Percentiles rank a stretch among this genome's conserved stretches.
Evolutionary conservation across 2,888 invertebrate genomes (phyloP).

Genomic region (Rhagium mordax): DNA sequence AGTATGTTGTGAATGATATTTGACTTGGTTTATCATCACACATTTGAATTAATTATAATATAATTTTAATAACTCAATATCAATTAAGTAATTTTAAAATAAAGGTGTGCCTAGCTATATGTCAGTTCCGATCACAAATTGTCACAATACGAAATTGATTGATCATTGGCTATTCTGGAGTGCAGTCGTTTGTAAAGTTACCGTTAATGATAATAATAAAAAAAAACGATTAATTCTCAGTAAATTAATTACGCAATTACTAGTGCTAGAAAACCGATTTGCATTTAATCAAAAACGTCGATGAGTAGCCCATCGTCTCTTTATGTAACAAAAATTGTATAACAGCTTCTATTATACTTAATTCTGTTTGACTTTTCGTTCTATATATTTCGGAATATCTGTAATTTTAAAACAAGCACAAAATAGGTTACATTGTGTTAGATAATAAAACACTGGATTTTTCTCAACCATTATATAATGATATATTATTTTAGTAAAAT

Average conservation of each 20-base stretch:
- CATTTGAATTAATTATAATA: constrained; percentile 49
- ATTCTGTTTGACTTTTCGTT: not conserved
- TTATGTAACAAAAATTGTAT: not conserved
- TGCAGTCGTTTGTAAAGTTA: not conserved
- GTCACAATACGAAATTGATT: constrained; percentile 31
- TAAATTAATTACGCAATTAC: not conserved
- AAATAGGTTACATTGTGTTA: not conserved
- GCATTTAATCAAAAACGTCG: too few species aligned
- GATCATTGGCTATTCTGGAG: constrained; percentile 3
- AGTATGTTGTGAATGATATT: constrained; percentile 24
- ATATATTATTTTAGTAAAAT: not conserved
- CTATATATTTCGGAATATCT: not conserved
- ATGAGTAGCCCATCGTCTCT: too few species aligned
- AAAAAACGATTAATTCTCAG: not conserved
- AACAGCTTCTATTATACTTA: not conserved
- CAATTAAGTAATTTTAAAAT: constrained; percentile 40
- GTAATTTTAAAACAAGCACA: not conserved
- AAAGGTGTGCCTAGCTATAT: constrained; percentile 27
- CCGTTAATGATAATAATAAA: not conserved
- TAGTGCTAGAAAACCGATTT: too few species aligned
- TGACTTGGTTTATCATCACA: constrained; percentile 26
- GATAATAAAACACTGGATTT: constrained; percentile 6
- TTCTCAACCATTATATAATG: constrained; percentile 14
- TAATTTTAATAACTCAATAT: constrained; percentile 51
- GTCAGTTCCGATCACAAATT: constrained; percentile 29